Percentiles rank a stretch among this genome's conserved stretches.
phyloP scores from a whole-genome alignment of 92 coral and sea anemone species.

The Palythoa grandis region DNA sequence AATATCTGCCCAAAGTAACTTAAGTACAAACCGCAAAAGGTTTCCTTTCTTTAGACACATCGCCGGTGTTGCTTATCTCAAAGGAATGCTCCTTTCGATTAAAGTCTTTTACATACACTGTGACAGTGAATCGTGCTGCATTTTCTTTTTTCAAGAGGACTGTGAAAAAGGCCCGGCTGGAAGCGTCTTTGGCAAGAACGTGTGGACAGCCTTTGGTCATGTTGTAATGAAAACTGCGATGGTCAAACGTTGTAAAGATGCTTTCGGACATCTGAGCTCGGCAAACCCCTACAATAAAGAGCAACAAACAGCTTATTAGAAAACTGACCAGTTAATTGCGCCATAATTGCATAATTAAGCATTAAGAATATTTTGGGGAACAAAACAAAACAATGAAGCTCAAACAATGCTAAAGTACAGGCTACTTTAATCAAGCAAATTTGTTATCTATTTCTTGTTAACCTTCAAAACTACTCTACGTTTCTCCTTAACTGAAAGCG shows the following conservation, averaged over 20 bases:
- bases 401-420: too few relatives aligned
- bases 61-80: constrained; percentile 51
- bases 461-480: too few relatives aligned
- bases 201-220: constrained; percentile 62
- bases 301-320: neutral
- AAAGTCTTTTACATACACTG: constrained; percentile 44
- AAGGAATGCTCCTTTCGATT: constrained; percentile 45
- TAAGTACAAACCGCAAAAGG: constrained; percentile 38
- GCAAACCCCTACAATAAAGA: neutral
- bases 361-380: too few relatives aligned
- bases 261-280: neutral
- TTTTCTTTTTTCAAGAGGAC: constrained; percentile 47
- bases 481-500: too few relatives aligned
- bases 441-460: too few relatives aligned
- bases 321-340: neutral
- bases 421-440: too few relatives aligned
- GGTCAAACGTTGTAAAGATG: constrained; percentile 53
- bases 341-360: too few relatives aligned
- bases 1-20: neutral
- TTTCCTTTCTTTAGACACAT: constrained; percentile 21
- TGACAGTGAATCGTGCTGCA: constrained; percentile 31
- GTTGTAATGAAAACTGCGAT: constrained; percentile 36
- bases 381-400: too few relatives aligned
- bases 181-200: constrained; percentile 62
- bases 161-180: constrained; percentile 50